Conservation (phyloP, 1,140 invertebrate species). For the Heliothis subflexa region DNA sequence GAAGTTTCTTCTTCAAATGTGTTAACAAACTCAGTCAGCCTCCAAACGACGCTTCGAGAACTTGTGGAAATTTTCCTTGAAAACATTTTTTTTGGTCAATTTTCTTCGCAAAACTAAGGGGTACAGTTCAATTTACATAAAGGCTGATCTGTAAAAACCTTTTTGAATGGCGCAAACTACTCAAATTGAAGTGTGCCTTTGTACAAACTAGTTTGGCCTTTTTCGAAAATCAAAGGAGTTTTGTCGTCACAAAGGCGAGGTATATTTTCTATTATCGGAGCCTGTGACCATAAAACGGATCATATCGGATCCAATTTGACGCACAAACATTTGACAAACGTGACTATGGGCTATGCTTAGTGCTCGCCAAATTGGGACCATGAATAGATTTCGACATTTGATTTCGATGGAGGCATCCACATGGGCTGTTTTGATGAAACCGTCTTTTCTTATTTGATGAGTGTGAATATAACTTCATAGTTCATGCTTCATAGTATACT, state of each 20-base stretch:
- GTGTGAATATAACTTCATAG: background rate
- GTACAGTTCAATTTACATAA: slow-evolving; percentile 37
- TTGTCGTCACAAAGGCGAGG: slow-evolving; percentile 34
- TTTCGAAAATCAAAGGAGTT: slow-evolving; percentile 20
- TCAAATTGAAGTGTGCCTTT: slow-evolving; percentile 14
- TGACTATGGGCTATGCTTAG: slow-evolving; percentile 20
- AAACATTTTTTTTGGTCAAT: background rate
- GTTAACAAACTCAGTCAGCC: background rate
- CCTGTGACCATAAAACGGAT: slow-evolving; percentile 33
- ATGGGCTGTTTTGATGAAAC: background rate
- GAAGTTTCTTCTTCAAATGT: background rate
- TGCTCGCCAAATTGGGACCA: slow-evolving; percentile 10
- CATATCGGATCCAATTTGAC: slow-evolving; percentile 32
- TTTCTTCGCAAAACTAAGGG: slow-evolving; percentile 11
- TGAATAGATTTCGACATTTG: background rate
- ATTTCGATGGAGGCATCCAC: slow-evolving; percentile 8
- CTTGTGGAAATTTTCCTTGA: background rate
- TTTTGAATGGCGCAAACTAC: slow-evolving; percentile 26
- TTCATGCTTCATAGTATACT: background rate
- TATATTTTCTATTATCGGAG: slow-evolving; percentile 30
- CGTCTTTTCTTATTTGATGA: background rate
- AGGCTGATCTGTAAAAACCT: slow-evolving; percentile 28
- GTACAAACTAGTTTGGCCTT: slow-evolving; percentile 30
- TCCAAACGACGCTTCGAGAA: background rate
- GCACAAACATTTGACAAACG: slow-evolving; percentile 36